A percentile compares a stretch with the other conserved stretches of the same genome.
These are phyloP conservation scores for Alethe castanea DNA, from an alignment of 2,113 vertebrate species.

Conservation along the genomic window DNA sequence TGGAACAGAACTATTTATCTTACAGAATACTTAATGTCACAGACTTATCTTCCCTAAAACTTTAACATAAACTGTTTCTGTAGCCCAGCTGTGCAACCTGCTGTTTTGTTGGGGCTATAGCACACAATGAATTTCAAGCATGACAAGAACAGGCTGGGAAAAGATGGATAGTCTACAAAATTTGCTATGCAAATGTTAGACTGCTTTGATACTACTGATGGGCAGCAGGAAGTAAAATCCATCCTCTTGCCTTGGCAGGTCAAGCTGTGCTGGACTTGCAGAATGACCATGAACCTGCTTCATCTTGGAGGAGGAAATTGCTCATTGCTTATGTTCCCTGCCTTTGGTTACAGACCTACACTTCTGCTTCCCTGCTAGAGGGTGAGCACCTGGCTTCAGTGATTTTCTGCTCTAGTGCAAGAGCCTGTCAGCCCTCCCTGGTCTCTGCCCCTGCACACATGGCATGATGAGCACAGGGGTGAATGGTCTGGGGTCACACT, in stretches of 20 bases:
- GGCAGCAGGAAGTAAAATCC: neutral
- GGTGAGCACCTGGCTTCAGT: neutral
- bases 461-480: neutral
- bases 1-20: neutral
- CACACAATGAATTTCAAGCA: neutral
- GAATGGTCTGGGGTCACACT: neutral
- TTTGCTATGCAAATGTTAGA: neutral
- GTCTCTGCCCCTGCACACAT: neutral
- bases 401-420: neutral
- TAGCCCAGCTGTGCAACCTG: neutral
- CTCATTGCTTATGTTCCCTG: rapidly evolving
- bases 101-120: neutral
- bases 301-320: neutral
- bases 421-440: neutral
- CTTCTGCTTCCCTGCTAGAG: neutral
- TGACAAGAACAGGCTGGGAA: neutral
- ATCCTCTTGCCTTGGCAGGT: neutral
- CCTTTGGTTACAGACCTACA: neutral
- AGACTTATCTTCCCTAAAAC: neutral
- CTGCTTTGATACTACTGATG: neutral
- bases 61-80: neutral
- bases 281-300: neutral
- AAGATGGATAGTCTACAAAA: neutral
- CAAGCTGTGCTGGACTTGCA: neutral
- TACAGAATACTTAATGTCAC: neutral